A percentile compares a stretch with the other conserved stretches of the same genome.
Evolutionary conservation across 2,113 vertebrate species (phyloP).

Genomic region (Panthera uncia): DNA sequence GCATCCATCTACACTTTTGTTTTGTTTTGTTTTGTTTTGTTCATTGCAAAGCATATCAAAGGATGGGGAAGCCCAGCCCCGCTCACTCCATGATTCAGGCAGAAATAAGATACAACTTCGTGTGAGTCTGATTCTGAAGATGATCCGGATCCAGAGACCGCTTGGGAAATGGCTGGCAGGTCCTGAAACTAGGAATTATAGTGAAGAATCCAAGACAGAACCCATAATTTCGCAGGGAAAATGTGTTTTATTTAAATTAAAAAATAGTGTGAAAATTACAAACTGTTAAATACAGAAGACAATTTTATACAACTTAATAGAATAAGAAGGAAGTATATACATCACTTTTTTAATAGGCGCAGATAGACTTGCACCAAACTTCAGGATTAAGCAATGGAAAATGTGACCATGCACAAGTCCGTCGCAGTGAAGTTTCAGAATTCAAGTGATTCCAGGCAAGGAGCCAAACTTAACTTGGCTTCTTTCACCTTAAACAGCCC

Average conservation of each 20-base stretch:
- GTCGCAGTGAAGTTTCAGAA: slow-evolving; percentile 86
- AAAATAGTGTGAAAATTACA: slow-evolving; percentile 84
- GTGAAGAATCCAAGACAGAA: slow-evolving; percentile 53
- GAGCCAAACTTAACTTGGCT: slow-evolving; percentile 86
- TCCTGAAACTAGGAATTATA: neutral
- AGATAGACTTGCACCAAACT: slow-evolving; percentile 80
- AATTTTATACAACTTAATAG: slow-evolving; percentile 85
- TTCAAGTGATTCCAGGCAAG: slow-evolving; percentile 92
- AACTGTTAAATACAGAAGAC: slow-evolving; percentile 86
- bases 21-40: slow-evolving; percentile 32
- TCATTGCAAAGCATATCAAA: slow-evolving; percentile 26
- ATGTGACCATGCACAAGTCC: slow-evolving; percentile 85
- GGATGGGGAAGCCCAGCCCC: neutral
- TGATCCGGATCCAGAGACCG: neutral
- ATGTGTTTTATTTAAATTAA: slow-evolving; percentile 88
- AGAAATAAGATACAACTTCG: neutral
- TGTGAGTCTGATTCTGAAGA: neutral
- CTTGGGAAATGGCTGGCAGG: neutral
- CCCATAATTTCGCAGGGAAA: slow-evolving; percentile 66
- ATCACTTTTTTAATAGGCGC: slow-evolving; percentile 75
- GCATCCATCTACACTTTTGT: neutral
- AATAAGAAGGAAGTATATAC: slow-evolving; percentile 83
- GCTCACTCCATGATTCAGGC: neutral
- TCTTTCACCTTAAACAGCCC: slow-evolving; percentile 83
- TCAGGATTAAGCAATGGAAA: slow-evolving; percentile 85